Evolutionary conservation across 1,140 invertebrate species (phyloP), one percentile per base, ranked within the genome.

Genomic region (Streblospio benedicti): DNA sequence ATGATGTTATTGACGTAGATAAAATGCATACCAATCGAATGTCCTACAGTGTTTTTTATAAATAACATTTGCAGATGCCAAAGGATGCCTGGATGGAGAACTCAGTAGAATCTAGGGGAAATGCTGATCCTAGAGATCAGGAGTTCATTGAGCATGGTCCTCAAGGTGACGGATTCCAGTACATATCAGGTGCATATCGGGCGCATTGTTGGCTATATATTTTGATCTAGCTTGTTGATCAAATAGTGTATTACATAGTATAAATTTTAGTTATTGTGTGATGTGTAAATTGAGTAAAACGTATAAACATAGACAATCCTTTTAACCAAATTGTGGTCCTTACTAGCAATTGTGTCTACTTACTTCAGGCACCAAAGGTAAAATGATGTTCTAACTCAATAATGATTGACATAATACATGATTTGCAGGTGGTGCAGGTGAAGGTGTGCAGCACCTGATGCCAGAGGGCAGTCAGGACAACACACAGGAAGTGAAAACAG

Each of bases 401-500:
- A 12, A 12, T 12, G 18, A 18, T 41, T 41, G 38, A 41, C 12
- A 18, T 41, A 12, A 12, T 41, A 41, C 38, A 12, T 41, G 38
- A 12, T 41, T 41, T 12, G 12, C 61, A 76, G 88, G 89, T 16
- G 89, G 88, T 38, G 83, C 85, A 69, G 84, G 87, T 51, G 85
- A 91, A 79, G 86, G 86, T 62, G 79, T 85, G 63, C 84, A 89
- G 70, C 79, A 82, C 23, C 74, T 89, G 1, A 83, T 80, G 53
- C 83, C 85, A 2, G 81, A 82, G 55, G 82, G 83, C 31, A 71
- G 79, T 0, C 72, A 84, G 16, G 82, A 84, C 35, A 87, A 87
- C 61, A 76, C 76, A 4, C 71, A 82, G 49, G 81, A 63, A 83
- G 84, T 93, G 2, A 97, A 97, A 79, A 86, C 87, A 1, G 94